Evolutionary conservation across 2,797 vertebrate species (phyloP).

Genomic region (Siniperca undulata): DNA sequence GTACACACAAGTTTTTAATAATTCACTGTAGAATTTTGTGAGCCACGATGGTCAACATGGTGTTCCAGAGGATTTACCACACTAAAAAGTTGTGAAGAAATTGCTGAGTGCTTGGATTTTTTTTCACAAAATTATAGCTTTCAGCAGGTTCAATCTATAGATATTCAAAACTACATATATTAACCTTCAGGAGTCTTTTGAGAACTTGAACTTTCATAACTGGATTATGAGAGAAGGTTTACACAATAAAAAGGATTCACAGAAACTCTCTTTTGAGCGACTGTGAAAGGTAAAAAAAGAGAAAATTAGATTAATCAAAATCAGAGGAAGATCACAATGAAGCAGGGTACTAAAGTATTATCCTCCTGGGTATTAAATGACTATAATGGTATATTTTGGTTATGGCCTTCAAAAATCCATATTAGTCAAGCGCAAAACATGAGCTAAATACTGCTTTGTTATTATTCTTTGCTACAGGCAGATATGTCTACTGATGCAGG

Average conservation of each 20-base stretch:
- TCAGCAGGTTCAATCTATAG: not conserved
- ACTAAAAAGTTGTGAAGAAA: not conserved
- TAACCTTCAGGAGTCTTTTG: not conserved
- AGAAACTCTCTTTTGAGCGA: not conserved
- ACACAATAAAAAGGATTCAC: not conserved
- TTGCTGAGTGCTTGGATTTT: not conserved
- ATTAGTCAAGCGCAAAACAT: slow-evolving; percentile 24
- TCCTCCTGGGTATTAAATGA: slow-evolving; percentile 29
- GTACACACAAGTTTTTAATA: not conserved
- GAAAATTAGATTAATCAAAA: slow-evolving; percentile 1
- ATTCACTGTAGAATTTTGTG: too few species aligned
- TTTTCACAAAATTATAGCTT: not conserved
- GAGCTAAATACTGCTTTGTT: slow-evolving; percentile 22
- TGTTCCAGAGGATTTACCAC: not conserved
- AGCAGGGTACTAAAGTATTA: not conserved
- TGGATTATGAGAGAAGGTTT: slow-evolving; percentile 3
- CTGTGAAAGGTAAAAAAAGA: not conserved
- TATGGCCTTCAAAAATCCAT: slow-evolving; percentile 25
- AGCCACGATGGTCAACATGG: not conserved
- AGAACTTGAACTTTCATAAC: not conserved
- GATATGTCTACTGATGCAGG: slow-evolving; percentile 4
- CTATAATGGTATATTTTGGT: slow-evolving; percentile 28
- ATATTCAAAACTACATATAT: not conserved
- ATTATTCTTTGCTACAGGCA: slow-evolving; percentile 9
- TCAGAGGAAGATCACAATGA: not conserved